Evolutionary conservation across 92 coral and sea anemone species (phyloP).

Genomic region (Paragorgia papillata): DNA sequence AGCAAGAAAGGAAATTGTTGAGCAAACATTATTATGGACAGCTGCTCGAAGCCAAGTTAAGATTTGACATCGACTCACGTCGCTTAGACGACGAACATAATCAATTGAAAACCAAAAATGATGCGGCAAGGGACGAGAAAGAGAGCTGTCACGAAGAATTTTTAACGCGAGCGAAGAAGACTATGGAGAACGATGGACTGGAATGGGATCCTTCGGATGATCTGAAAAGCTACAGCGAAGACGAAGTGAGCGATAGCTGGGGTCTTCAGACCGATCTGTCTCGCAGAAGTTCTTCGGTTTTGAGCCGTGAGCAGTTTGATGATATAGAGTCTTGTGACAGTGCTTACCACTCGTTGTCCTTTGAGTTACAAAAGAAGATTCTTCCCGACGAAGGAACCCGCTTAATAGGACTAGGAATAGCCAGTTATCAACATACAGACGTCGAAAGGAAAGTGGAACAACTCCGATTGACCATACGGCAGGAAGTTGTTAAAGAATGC

Average conservation of each 20-base stretch:
- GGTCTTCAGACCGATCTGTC: background rate
- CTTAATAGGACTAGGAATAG: background rate
- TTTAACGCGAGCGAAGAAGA: background rate
- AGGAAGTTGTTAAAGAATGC: slow-evolving; percentile 59
- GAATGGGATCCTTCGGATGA: slow-evolving; percentile 40
- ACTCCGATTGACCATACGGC: slow-evolving; percentile 53
- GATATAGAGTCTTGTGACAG: slow-evolving; percentile 7
- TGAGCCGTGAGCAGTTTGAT: background rate
- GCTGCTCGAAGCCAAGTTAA: slow-evolving; percentile 24
- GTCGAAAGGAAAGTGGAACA: slow-evolving; percentile 48
- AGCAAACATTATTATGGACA: slow-evolving; percentile 66
- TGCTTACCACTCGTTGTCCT: slow-evolving; percentile 25
- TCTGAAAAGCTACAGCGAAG: slow-evolving; percentile 20
- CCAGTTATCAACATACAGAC: background rate
- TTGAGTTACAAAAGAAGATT: background rate
- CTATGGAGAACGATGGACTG: background rate
- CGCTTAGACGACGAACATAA: slow-evolving; percentile 18
- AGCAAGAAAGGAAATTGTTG: slow-evolving; percentile 48
- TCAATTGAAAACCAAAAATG: background rate
- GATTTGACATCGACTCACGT: slow-evolving; percentile 13
- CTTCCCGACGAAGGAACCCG: background rate
- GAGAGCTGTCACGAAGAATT: background rate
- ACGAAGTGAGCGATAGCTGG: slow-evolving; percentile 29
- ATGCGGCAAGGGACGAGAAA: background rate
- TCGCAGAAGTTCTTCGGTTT: background rate